Evolutionary conservation across 2,797 vertebrate genomes (phyloP).

Genomic region (Sebastes baramenuke): DNA sequence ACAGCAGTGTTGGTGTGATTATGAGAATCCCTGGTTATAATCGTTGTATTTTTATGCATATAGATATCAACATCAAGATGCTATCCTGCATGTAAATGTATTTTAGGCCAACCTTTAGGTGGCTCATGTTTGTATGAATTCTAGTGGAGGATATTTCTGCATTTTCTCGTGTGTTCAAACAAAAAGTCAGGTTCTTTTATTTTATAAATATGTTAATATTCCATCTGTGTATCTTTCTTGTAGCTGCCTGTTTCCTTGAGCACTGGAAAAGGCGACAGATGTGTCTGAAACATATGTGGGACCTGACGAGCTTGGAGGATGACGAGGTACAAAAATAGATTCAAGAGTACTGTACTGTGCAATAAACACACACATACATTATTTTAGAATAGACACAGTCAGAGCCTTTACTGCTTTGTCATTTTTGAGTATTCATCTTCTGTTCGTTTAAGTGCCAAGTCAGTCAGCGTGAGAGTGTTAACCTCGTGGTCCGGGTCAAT

Average conservation of each 20-base stretch:
- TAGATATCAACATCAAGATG: background rate
- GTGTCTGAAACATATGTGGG: constrained; percentile 94
- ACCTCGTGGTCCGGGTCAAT: constrained; percentile 13
- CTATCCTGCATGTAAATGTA: background rate
- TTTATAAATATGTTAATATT: background rate
- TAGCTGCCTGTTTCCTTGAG: constrained; percentile 96
- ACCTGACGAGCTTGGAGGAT: constrained; percentile 93
- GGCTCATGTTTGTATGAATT: background rate
- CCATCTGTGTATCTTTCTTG: constrained; percentile 30
- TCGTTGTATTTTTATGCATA: background rate
- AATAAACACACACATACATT: background rate
- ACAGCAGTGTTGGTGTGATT: background rate
- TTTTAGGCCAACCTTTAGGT: background rate
- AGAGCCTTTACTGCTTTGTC: background rate
- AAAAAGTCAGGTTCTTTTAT: background rate
- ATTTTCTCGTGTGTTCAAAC: background rate
- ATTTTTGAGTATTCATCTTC: background rate
- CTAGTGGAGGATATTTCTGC: background rate
- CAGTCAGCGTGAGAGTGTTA: constrained; percentile 13
- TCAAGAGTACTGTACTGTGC: background rate
- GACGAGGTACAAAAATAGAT: constrained; percentile 85
- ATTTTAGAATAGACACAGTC: background rate
- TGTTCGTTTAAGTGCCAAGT: background rate
- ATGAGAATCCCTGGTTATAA: background rate
- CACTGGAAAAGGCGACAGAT: constrained; percentile 97